Base-by-base conservation (phyloP, 2,888 invertebrate species). In the Mimas tiliae region DNA sequence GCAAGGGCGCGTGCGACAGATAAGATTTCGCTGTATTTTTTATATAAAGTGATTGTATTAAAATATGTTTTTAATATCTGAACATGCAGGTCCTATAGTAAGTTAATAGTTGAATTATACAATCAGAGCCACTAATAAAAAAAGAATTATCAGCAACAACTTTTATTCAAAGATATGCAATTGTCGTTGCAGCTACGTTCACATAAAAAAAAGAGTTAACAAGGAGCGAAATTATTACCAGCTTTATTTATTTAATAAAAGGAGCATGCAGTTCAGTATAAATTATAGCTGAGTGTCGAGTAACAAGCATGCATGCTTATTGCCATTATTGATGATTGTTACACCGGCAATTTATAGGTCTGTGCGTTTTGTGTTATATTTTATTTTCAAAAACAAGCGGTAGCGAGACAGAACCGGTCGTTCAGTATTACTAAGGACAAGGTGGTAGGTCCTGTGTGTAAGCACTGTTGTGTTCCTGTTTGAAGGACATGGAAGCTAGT, bases 241-340 rank as follows among this genome's bases (percentile, higher is more conserved):
- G 11, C 12, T 42, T 42, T 58, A 58, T 58, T 58, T 58, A 58
- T 58, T 58, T 58, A 58, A 58, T 58, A 58, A 50, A 48, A 58
- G 58, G 19, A 42, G 19, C 58, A 58, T 42, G 42, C 38, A 19
- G 19, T 58, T 38, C 55, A 38, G 6, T 58, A 58, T 58, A 58
- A 58, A 58, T 58, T 58, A 58, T 58, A 58, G 58, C 42, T 19
- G 42, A 42, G 58, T 58, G 58, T 58, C 58, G 38, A 53, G 53
- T 53, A 42, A 16, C 38, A 55, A n/a, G 19, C 58, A 42, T 42
- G 58, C 58, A 58, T 58, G 58, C 58, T 42, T 58, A 58, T 58
- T 58, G 58, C 12, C 1, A 19, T 58, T 58, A 58, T 58, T 58
- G 58, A 58, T 58, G 58, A 38, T 11, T 19, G 58, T 42, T 42